Conservation (phyloP, 2,888 invertebrate genomes). For the Pammene fasciana region DNA sequence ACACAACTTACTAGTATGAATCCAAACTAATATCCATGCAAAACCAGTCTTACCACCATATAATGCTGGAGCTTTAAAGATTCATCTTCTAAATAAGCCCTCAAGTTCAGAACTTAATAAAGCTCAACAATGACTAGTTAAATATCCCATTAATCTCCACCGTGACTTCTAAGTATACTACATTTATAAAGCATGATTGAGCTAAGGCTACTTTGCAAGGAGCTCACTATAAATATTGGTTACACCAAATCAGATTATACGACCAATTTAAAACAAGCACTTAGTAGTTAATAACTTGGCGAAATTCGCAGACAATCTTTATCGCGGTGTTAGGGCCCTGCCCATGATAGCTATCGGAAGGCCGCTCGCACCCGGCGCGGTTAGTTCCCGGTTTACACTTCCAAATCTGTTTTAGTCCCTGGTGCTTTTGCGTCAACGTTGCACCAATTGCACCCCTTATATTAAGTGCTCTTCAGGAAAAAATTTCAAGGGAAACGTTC, state of each 20-base stretch:
- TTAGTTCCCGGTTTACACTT: slow-evolving; percentile 2
- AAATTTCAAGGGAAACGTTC: no score
- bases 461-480: no score
- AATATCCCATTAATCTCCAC: slow-evolving; percentile 30
- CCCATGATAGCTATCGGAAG: slow-evolving; percentile 40
- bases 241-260: slow-evolving; percentile 56
- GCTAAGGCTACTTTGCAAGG: slow-evolving; percentile 11
- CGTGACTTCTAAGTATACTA: slow-evolving; percentile 1
- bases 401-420: not conserved
- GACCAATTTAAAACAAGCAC: slow-evolving; percentile 65
- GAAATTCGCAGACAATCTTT: slow-evolving; percentile 61
- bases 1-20: not conserved
- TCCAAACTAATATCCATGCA: not conserved
- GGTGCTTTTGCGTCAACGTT: not conserved
- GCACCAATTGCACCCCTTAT: no score
- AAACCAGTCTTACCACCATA: slow-evolving; percentile 1
- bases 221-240: slow-evolving; percentile 21
- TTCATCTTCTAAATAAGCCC: slow-evolving; percentile 25
- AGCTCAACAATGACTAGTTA: slow-evolving; percentile 28
- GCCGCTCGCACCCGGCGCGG: slow-evolving; percentile 13
- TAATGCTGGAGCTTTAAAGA: slow-evolving; percentile 8
- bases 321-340: slow-evolving; percentile 52
- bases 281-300: slow-evolving; percentile 69
- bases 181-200: slow-evolving; percentile 11
- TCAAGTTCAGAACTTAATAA: slow-evolving; percentile 34